phyloP scores from a whole-genome alignment of 2,797 vertebrate species.

The Lacerta bilineata region DNA sequence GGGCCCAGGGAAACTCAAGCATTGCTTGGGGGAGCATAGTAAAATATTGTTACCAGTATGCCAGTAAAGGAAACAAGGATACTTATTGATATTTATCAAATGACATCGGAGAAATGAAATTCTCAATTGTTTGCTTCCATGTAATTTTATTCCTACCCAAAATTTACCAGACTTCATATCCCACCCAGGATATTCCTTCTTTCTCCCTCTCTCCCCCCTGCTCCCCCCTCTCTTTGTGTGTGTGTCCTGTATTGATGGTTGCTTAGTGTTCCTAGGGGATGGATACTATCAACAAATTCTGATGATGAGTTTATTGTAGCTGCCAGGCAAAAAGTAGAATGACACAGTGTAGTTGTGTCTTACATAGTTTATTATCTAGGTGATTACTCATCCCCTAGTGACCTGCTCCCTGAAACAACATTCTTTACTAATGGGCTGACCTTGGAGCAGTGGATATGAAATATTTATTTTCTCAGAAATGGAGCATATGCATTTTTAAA shows the following conservation, averaged over 20 bases:
- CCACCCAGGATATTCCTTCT: not conserved
- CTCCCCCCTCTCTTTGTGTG: no score
- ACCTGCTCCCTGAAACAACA: not conserved
- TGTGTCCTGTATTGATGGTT: not conserved
- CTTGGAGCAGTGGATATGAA: not conserved
- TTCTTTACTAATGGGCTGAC: not conserved
- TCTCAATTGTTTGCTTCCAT: not conserved
- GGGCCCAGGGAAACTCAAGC: not conserved
- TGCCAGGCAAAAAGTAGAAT: slow-evolving; percentile 1
- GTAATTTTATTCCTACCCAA: not conserved
- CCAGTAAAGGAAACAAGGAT: not conserved
- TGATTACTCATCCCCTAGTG: not conserved
- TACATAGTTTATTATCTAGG: not conserved
- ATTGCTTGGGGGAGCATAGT: not conserved
- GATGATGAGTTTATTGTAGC: not conserved
- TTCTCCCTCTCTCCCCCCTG: not conserved
- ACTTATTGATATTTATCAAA: not conserved
- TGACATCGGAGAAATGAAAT: not conserved
- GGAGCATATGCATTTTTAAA: not conserved
- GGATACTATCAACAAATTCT: not conserved
- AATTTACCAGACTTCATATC: not conserved
- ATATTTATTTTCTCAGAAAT: not conserved
- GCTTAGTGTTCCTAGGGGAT: not conserved
- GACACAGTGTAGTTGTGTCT: not conserved
- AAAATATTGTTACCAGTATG: not conserved